phyloP scores from a whole-genome alignment of 2,888 invertebrate species.

The Dasypogon diadema region DNA sequence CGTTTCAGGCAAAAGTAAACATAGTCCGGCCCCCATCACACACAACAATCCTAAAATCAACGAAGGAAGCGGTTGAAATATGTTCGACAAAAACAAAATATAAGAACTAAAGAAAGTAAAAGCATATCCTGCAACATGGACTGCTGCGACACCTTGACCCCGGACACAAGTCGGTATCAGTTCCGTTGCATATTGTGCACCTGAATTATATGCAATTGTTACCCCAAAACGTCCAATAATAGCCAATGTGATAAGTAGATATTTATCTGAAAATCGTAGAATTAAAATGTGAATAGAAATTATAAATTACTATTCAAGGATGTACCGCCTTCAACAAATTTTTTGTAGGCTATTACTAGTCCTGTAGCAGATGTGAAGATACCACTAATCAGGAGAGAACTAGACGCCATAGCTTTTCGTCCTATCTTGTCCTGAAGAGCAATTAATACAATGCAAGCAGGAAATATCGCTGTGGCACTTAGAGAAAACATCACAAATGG shows the following conservation, averaged over 20 bases:
- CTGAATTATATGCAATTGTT: slow-evolving; percentile 72
- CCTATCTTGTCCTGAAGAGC: slow-evolving; percentile 57
- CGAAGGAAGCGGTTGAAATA: slow-evolving; percentile 70
- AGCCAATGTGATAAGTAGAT: slow-evolving; percentile 64
- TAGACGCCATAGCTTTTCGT: slow-evolving; percentile 69
- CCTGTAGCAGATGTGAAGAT: slow-evolving; percentile 67
- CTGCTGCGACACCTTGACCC: slow-evolving; percentile 71
- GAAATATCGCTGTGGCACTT: slow-evolving; percentile 69
- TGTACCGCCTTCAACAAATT: background rate
- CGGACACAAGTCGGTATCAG: slow-evolving; percentile 72
- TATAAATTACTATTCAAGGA: no score
- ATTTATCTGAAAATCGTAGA: slow-evolving; percentile 58
- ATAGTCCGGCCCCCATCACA: slow-evolving; percentile 70
- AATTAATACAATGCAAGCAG: slow-evolving; percentile 62
- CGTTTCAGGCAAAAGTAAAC: slow-evolving; percentile 74
- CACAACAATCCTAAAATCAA: slow-evolving; percentile 71
- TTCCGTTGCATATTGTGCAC: slow-evolving; percentile 73
- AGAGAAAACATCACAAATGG: slow-evolving; percentile 69
- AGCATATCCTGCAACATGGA: slow-evolving; percentile 73
- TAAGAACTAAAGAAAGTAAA: slow-evolving; percentile 74
- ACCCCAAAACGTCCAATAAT: slow-evolving; percentile 70
- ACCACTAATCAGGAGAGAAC: slow-evolving; percentile 68
- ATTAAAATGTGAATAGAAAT: background rate
- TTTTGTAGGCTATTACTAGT: slow-evolving; percentile 62
- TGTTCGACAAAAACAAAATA: slow-evolving; percentile 69